These are phyloP conservation scores for Cheiracanthium punctorium DNA, from an alignment of 2,888 invertebrate species.

Conservation along the genomic window DNA sequence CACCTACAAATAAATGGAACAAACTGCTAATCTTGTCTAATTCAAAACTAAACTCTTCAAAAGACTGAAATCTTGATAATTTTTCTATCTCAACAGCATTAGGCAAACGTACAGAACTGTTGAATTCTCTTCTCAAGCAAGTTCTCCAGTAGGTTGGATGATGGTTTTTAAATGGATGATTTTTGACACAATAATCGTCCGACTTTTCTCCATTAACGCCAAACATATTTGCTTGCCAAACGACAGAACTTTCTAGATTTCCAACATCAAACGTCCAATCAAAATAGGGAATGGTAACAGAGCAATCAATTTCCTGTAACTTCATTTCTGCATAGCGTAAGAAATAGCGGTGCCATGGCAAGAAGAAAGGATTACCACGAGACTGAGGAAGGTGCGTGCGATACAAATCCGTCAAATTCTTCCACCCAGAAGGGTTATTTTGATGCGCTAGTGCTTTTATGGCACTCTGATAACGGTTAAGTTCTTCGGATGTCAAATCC, in stretches of 20 bases:
- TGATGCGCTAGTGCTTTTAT: constrained; percentile 73
- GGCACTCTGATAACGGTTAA: constrained; percentile 74
- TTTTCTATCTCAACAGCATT: constrained; percentile 74
- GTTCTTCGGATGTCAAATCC: constrained; percentile 74
- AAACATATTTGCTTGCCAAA: constrained; percentile 75
- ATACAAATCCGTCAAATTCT: constrained; percentile 74
- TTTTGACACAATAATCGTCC: constrained; percentile 73
- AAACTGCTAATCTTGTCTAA: constrained; percentile 73
- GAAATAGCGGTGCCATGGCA: constrained; percentile 76
- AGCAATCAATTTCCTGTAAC: constrained; percentile 74
- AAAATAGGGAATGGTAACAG: constrained; percentile 75
- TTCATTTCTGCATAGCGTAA: constrained; percentile 74
- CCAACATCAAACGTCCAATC: constrained; percentile 76
- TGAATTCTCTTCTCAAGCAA: constrained; percentile 75
- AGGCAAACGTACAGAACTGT: constrained; percentile 73
- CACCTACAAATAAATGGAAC: constrained; percentile 75
- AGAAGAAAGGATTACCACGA: constrained; percentile 73
- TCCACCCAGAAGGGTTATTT: constrained; percentile 74
- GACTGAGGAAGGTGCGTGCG: constrained; percentile 74
- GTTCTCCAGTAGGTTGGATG: constrained; percentile 74
- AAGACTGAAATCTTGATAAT: constrained; percentile 73
- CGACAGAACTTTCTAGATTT: constrained; percentile 73
- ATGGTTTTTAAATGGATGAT: constrained; percentile 75
- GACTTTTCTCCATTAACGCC: constrained; percentile 74
- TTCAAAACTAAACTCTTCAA: constrained; percentile 73